Evolutionary conservation across 2,888 invertebrate genomes (phyloP).

Genomic region (Hydraecia micacea): DNA sequence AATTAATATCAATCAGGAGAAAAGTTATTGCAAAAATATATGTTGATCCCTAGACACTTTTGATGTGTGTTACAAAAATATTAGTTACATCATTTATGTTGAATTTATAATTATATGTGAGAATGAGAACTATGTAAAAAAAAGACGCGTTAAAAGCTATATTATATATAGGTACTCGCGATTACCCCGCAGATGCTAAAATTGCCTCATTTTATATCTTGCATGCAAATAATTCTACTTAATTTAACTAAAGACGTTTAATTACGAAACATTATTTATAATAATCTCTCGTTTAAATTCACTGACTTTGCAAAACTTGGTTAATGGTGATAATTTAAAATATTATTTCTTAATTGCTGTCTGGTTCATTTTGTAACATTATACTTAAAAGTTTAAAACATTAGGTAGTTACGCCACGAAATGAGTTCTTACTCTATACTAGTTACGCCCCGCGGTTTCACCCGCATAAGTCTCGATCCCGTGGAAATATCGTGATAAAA

Average conservation of each 20-base stretch:
- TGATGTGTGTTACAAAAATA: too few species aligned
- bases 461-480: not conserved
- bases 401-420: not conserved
- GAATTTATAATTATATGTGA: too few species aligned
- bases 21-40: too few species aligned
- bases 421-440: not conserved
- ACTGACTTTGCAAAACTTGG: slow-evolving; percentile 48
- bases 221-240: slow-evolving; percentile 38
- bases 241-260: slow-evolving; percentile 19
- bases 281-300: slow-evolving; percentile 33
- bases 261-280: slow-evolving; percentile 14
- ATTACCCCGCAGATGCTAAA: not conserved
- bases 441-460: not conserved
- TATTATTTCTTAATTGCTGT: slow-evolving; percentile 32
- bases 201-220: not conserved
- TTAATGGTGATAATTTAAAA: slow-evolving; percentile 30
- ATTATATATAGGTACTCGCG: too few species aligned
- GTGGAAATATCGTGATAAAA: too few species aligned
- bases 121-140: too few species aligned
- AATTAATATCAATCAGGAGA: too few species aligned
- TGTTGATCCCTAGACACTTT: too few species aligned
- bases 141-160: too few species aligned
- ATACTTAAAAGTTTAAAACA: slow-evolving; percentile 7
- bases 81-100: too few species aligned
- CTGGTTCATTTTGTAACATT: slow-evolving; percentile 1